Evolutionary conservation across 2,113 vertebrate species (phyloP), one percentile per base, ranked within the genome.

Genomic region (Podiceps cristatus): DNA sequence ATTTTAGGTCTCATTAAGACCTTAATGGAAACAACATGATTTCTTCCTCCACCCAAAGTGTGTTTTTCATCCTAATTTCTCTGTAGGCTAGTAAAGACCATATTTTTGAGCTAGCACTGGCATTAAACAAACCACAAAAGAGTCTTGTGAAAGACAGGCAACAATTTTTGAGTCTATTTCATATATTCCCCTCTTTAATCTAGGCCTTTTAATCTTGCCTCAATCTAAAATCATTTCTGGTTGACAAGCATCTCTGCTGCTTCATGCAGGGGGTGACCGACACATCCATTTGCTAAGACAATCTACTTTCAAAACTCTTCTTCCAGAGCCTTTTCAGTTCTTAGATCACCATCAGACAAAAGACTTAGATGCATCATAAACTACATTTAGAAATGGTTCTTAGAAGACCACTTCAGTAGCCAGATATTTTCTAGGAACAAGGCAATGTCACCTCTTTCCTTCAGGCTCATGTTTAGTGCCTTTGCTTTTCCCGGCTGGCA

Each of bases 11-110:
- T 98, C 98, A 98, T 98, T 98, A 98, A 97, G 98, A 98, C 97
- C 85, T 96, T 99, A 99, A 99, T 98, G 72, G 97, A 97, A 98
- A 99, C 98, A 99, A 98, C 94, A 98, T 99, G 98, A 93, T 90
- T 95, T 90, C 68, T 95, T 49, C 76, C 88, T 59, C 90, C 79
- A 60, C 88, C 75, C 96, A 96, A 97, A 96, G 97, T 58, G 88
- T 95, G 95, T 88, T 97, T 98, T 96, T 97, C 95, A 93, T 97
- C 90, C 86, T 73, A 58, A 95, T 97, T 96, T 96, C 95, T 97
- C 96, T 88, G 63, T 91, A 98, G 98, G 96, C 82, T 77, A 97
- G 97, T 63, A 94, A 98, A 98, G 96, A 93, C 80, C 97, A 92
- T 94, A 97, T 97, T 98, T 98, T 59, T 94, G 86, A 96, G 97